These are phyloP conservation scores for Hypsibius dujardini DNA, from an alignment of 1,140 invertebrate genomes.

Conservation along the genomic window DNA sequence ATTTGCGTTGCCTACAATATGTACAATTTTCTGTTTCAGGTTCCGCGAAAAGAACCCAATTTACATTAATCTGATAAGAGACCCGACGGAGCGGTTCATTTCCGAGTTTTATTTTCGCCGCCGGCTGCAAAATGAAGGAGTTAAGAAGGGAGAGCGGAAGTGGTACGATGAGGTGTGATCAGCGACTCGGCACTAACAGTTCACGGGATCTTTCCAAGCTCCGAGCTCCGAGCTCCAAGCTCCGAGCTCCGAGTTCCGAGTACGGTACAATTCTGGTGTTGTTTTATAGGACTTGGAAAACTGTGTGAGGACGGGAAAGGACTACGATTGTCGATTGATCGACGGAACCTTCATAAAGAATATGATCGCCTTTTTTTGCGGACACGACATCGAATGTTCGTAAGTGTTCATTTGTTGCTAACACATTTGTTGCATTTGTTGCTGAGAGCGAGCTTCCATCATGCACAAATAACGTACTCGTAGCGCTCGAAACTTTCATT, in stretches of 20 bases:
- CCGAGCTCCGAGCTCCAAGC: no score
- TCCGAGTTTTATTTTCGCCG: constrained; percentile 73
- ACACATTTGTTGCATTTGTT: no score
- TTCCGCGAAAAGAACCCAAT: constrained; percentile 47
- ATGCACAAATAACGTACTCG: no score
- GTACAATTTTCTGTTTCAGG: no score
- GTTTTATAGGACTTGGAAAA: background rate
- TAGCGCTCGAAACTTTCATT: no score
- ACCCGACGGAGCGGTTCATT: constrained; percentile 70
- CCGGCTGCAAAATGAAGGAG: constrained; percentile 16
- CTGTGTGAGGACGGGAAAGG: constrained; percentile 4
- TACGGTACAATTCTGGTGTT: background rate
- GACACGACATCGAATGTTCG: constrained; percentile 66
- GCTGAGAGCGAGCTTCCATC: no score
- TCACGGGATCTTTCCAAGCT: no score
- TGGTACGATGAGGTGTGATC: background rate
- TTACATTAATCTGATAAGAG: constrained; percentile 72
- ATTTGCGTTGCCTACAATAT: no score
- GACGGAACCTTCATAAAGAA: constrained; percentile 4
- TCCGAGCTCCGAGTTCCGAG: no score
- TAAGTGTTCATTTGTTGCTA: constrained; percentile 36
- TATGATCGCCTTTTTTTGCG: constrained; percentile 60
- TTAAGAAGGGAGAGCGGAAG: constrained; percentile 18
- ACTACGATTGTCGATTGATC: background rate
- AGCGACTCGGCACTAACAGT: no score